These are phyloP conservation scores for Linyphia triangularis DNA, from an alignment of 2,888 invertebrate species.

Conservation along the genomic window DNA sequence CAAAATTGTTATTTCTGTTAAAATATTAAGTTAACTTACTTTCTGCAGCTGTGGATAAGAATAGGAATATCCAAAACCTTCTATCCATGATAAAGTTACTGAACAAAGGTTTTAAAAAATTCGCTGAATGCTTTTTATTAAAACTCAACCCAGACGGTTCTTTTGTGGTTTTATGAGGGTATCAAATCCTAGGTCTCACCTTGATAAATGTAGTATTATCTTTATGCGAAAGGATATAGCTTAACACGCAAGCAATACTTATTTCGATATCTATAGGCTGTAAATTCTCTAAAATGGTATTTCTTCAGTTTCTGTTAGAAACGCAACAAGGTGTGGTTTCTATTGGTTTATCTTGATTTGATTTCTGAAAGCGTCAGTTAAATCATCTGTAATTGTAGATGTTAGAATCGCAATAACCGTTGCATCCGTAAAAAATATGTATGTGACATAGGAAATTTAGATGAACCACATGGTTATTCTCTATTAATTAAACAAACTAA, in stretches of 20 bases:
- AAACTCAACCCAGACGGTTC: background rate
- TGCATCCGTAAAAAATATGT: too few species aligned
- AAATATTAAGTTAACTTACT: background rate
- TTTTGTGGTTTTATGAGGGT: conserved; percentile 6
- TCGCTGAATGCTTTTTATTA: background rate
- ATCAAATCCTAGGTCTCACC: background rate
- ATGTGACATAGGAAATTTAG: too few species aligned
- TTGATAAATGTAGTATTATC: conserved; percentile 27
- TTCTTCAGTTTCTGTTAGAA: too few species aligned
- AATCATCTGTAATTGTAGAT: too few species aligned
- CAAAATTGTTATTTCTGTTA: too few species aligned
- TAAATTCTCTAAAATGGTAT: conserved; percentile 3
- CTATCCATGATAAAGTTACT: background rate
- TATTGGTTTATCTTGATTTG: too few species aligned
- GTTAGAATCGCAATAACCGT: too few species aligned
- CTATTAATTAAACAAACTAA: too few species aligned
- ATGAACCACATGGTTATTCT: too few species aligned
- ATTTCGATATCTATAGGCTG: background rate
- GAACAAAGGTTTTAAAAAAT: background rate
- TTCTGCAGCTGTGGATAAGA: background rate
- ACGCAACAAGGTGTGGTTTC: too few species aligned
- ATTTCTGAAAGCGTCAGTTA: too few species aligned
- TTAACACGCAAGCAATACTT: background rate
- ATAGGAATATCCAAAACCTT: background rate
- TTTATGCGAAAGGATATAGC: conserved; percentile 6